These are phyloP conservation scores for Eupithecia subumbrata DNA, from an alignment of 2,888 invertebrate genomes.

Conservation along the genomic window DNA sequence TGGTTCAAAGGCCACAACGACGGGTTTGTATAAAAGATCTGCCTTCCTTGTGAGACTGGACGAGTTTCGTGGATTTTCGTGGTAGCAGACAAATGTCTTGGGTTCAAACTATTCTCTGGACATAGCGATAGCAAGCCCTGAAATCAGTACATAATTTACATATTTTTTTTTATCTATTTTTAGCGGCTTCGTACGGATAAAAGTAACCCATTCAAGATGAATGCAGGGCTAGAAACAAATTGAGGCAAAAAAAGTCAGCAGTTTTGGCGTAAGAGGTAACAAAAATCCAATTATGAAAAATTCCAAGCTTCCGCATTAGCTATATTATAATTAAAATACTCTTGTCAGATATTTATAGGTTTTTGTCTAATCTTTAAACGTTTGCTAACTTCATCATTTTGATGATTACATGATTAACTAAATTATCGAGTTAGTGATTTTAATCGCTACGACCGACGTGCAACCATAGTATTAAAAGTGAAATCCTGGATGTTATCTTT, in stretches of 20 bases:
- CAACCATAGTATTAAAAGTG: background rate
- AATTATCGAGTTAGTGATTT: background rate
- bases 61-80: slow-evolving; percentile 48
- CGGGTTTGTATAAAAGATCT: slow-evolving; percentile 85
- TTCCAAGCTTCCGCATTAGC: background rate
- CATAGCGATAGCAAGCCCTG: slow-evolving; percentile 55
- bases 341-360: background rate
- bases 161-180: background rate
- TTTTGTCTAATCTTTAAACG: background rate
- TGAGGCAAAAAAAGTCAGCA: too few relatives aligned
- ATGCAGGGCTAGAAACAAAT: too few relatives aligned
- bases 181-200: background rate
- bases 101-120: slow-evolving; percentile 47
- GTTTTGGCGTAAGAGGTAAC: background rate
- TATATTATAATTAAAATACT: background rate
- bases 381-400: background rate
- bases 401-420: background rate
- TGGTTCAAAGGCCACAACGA: slow-evolving; percentile 87
- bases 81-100: slow-evolving; percentile 50
- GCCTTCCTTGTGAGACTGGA: slow-evolving; percentile 80
- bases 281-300: background rate
- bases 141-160: slow-evolving; percentile 19
- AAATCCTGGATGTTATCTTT: too few relatives aligned
- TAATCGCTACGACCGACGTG: background rate
- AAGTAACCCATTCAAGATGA: background rate